phyloP scores from a whole-genome alignment of 2,888 invertebrate species.

The Neoscelio sp. region DNA sequence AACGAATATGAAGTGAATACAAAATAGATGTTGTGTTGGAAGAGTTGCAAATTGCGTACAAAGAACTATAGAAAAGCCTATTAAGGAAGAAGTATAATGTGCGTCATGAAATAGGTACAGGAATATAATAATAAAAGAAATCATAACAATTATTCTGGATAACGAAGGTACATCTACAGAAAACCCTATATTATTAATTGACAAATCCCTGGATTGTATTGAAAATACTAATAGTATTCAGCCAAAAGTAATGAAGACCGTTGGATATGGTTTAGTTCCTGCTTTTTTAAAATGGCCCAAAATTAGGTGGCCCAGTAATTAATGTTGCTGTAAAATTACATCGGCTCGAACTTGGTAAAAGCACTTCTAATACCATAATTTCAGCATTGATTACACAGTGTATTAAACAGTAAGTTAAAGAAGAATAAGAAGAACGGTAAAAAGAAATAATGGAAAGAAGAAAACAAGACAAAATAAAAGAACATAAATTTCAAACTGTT shows the following conservation, averaged over 20 bases:
- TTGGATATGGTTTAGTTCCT: conserved; percentile 88
- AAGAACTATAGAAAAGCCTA: conserved; percentile 87
- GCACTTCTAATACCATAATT: conserved; percentile 92
- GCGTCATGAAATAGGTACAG: conserved; percentile 87
- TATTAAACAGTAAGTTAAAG: conserved; percentile 89
- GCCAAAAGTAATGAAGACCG: conserved; percentile 87
- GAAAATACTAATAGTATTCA: conserved; percentile 87
- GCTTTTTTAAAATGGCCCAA: conserved; percentile 92
- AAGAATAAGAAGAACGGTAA: too few species aligned
- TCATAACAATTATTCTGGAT: conserved; percentile 86
- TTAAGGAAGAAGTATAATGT: conserved; percentile 84
- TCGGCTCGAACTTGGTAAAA: conserved; percentile 88
- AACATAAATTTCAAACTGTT: too few species aligned
- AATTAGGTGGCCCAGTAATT: conserved; percentile 92
- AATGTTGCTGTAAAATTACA: conserved; percentile 91
- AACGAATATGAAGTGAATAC: conserved; percentile 94
- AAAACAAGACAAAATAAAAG: too few species aligned
- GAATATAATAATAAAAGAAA: conserved; percentile 86
- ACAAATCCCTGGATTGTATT: conserved; percentile 88
- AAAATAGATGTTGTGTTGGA: conserved; percentile 96
- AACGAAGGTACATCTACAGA: conserved; percentile 67
- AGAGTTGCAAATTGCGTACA: conserved; percentile 95
- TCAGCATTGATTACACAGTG: conserved; percentile 93
- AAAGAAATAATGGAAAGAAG: too few species aligned
- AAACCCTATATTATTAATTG: conserved; percentile 84